phyloP scores from a whole-genome alignment of 2,888 invertebrate species.

The Corbicula japonica region DNA sequence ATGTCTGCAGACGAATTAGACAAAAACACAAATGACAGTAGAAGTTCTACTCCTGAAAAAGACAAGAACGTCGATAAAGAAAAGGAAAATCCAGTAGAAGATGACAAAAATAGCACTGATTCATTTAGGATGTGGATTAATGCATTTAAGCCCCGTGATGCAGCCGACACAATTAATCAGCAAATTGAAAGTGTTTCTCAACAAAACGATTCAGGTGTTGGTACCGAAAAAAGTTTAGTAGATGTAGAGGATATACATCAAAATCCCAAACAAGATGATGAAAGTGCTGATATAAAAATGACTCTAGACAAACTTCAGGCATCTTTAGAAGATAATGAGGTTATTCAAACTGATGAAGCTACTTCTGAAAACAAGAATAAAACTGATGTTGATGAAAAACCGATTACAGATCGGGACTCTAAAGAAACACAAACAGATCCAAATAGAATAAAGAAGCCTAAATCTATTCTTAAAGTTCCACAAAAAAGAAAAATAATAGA shows the following conservation, averaged over 20 bases:
- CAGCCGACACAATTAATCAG: not conserved
- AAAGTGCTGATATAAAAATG: constrained; percentile 1
- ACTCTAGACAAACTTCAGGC: constrained; percentile 5
- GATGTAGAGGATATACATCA: constrained; percentile 6
- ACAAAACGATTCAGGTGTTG: too few species aligned
- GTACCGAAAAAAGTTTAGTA: not conserved
- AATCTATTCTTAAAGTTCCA: too few species aligned
- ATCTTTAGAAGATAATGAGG: not conserved
- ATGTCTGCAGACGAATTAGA: constrained; percentile 2
- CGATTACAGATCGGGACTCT: too few species aligned
- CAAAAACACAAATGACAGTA: not conserved
- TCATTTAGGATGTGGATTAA: constrained; percentile 11
- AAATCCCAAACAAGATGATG: too few species aligned
- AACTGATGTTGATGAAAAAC: not conserved
- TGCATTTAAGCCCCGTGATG: too few species aligned
- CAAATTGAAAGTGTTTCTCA: not conserved
- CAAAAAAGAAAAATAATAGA: too few species aligned
- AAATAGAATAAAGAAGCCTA: too few species aligned
- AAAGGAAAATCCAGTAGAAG: not conserved
- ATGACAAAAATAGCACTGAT: constrained; percentile 10
- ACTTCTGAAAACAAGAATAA: constrained; percentile 1
- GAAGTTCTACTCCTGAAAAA: constrained; percentile 2
- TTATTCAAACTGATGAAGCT: not conserved
- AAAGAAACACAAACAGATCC: too few species aligned
- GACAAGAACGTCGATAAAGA: not conserved